Percentiles rank a stretch among this genome's conserved stretches.
phyloP scores from a whole-genome alignment of 1,140 invertebrate species.

The Archegozetes longisetosus region DNA sequence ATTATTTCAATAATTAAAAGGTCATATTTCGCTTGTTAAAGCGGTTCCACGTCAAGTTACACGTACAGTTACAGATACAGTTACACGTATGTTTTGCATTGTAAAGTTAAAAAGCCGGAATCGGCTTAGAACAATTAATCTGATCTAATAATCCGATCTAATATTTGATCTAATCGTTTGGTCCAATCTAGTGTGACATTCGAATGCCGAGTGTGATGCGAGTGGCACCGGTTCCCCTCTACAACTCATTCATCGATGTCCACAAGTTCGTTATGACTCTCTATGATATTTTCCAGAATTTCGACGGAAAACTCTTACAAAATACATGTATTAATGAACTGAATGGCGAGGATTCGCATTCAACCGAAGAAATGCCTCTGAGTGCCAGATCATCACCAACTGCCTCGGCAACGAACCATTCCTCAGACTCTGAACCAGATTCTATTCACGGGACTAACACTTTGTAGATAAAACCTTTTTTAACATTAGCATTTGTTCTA shows the following conservation, averaged over 20 bases:
- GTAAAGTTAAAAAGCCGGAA: no score
- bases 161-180: conserved; percentile 4
- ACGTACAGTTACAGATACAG: no score
- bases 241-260: conserved; percentile 40
- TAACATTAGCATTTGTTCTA: neutral
- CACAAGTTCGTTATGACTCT: conserved; percentile 27
- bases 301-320: neutral
- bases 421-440: conserved; percentile 8
- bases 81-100: no score
- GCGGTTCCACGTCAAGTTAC: no score
- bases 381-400: neutral
- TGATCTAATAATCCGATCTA: no score
- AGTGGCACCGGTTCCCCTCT: conserved; percentile 37
- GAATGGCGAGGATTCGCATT: neutral
- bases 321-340: neutral
- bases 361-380: neutral
- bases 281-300: conserved; percentile 15
- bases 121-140: no score
- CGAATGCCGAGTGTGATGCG: conserved; percentile 37
- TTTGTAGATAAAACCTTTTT: neutral
- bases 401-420: no score
- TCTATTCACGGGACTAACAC: conserved; percentile 6
- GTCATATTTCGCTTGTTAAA: no score
- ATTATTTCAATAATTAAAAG: no score
- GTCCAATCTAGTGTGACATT: conserved; percentile 34